Conservation (phyloP, 2,113 vertebrate genomes). For the Isichthys henryi region DNA sequence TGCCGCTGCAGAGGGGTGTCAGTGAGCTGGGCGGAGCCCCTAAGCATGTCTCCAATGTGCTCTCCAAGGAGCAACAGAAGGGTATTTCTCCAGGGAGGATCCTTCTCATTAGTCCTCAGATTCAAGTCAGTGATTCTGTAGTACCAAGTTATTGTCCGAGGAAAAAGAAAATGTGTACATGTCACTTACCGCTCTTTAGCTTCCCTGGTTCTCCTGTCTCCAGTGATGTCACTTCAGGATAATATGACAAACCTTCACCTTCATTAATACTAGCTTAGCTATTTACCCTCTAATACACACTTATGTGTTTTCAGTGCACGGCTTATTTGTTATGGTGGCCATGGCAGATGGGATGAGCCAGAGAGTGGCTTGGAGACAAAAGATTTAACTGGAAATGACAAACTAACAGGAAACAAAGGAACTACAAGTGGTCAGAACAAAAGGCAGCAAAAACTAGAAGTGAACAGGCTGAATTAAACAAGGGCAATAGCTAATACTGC, state of each 20-base stretch:
- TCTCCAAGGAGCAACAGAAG: slow-evolving; percentile 78
- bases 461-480: neutral
- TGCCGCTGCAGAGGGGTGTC: neutral
- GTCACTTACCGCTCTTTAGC: slow-evolving; percentile 41
- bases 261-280: slow-evolving; percentile 5
- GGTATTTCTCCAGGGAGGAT: slow-evolving; percentile 86
- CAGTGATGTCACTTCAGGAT: slow-evolving; percentile 51
- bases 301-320: neutral
- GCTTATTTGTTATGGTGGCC: neutral
- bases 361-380: neutral
- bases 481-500: neutral
- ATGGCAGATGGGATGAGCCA: neutral
- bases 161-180: slow-evolving; percentile 42
- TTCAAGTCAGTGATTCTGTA: slow-evolving; percentile 91
- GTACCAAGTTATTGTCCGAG: slow-evolving; percentile 81
- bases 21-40: neutral
- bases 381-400: neutral
- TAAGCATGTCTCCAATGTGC: slow-evolving; percentile 52
- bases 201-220: slow-evolving; percentile 67
- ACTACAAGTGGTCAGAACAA: neutral
- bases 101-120: slow-evolving; percentile 80
- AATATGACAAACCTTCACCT: slow-evolving; percentile 47
- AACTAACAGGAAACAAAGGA: neutral
- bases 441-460: neutral
- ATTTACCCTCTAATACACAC: neutral